These are phyloP conservation scores for Enteromius fasciolatus DNA, from an alignment of 2,797 vertebrate species.

Conservation along the genomic window DNA sequence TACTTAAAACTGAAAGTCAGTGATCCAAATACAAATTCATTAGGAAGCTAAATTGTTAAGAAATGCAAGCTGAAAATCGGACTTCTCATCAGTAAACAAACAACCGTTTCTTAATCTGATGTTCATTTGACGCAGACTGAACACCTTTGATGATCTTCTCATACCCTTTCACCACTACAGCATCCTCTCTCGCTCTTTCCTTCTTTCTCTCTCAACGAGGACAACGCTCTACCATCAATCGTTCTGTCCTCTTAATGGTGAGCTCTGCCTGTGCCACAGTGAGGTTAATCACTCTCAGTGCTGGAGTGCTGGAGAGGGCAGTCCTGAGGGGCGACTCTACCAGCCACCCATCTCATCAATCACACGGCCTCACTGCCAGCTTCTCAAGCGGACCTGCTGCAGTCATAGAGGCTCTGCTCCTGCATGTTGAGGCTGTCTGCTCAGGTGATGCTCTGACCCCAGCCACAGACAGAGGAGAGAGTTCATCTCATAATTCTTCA, in stretches of 20 bases:
- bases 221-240: conserved; percentile 80
- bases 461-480: conserved; percentile 16
- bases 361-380: conserved; percentile 59
- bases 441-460: conserved; percentile 39
- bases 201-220: conserved; percentile 61
- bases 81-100: conserved; percentile 7
- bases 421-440: conserved; percentile 15
- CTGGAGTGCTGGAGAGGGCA: conserved; percentile 66
- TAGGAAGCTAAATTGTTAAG: not conserved
- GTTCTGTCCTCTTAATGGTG: conserved; percentile 82
- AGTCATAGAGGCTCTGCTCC: conserved; percentile 65
- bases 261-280: conserved; percentile 78
- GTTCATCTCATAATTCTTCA: not conserved
- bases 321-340: conserved; percentile 74
- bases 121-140: not conserved
- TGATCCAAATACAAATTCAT: not conserved
- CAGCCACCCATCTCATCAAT: conserved; percentile 78
- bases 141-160: conserved; percentile 10
- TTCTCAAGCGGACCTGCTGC: conserved; percentile 53
- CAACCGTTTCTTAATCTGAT: not conserved
- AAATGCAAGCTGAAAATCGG: not conserved
- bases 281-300: conserved; percentile 87
- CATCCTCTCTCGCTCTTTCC: conserved; percentile 3
- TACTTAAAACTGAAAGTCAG: conserved; percentile 8
- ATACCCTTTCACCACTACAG: conserved; percentile 1